Evolutionary conservation across 2,888 invertebrate genomes (phyloP).

Genomic region (Leptopterna dolabrata): DNA sequence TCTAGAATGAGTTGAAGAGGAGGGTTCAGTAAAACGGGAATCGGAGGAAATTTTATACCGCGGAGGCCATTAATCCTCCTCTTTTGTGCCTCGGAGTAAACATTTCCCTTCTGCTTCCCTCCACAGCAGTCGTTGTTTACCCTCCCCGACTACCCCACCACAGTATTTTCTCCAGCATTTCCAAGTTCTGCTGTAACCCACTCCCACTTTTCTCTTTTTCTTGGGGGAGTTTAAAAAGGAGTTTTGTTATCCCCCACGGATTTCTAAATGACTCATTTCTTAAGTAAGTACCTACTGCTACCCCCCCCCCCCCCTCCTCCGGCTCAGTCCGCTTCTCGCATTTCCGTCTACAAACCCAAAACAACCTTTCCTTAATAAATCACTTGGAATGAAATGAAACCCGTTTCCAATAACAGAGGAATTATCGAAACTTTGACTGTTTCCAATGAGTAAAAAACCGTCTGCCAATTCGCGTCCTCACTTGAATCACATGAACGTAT

Average conservation of each 20-base stretch:
- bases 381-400: too few relatives aligned
- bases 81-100: neutral
- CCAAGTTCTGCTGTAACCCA: neutral
- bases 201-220: neutral
- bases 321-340: neutral
- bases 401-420: too few relatives aligned
- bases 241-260: neutral
- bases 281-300: neutral
- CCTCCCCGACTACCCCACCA: neutral
- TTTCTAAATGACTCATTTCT: neutral
- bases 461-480: too few relatives aligned
- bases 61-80: neutral
- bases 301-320: neutral
- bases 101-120: neutral
- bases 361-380: too few relatives aligned
- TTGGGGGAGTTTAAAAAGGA: neutral
- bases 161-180: neutral
- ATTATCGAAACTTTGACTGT: too few relatives aligned
- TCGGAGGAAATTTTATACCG: neutral
- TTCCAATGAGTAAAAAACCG: too few relatives aligned
- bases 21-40: neutral
- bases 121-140: too few relatives aligned
- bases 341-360: neutral
- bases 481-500: too few relatives aligned
- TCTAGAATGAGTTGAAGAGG: neutral